Base-by-base conservation (phyloP, 2,113 vertebrate genomes). In the Mohoua ochrocephala region DNA sequence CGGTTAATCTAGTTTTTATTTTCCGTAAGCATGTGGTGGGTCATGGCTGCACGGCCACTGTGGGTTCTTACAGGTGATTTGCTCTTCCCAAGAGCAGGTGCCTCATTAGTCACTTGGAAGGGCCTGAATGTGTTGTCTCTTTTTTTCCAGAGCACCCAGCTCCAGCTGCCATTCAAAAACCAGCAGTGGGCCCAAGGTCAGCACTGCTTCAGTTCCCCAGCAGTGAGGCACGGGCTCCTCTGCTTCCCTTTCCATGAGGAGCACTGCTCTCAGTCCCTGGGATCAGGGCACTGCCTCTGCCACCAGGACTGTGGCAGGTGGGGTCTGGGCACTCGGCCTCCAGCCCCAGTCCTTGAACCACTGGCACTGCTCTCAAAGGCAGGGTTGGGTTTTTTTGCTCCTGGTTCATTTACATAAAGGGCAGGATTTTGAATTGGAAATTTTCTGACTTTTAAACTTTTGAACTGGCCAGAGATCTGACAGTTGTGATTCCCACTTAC, bases 271-370 rank as follows among this genome's bases (percentile, higher is more conserved):
- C n/a, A 13, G 5, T 11, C 13, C n/a, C n/a, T 8, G 23, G 53
- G 68, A 13, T 9, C 2, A 1, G 50, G 44, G 35, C 57, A 2
- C 33, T 23, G 41, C 47, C 56, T 8, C 20, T 4, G 2, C 76
- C 1, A 1, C 11, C 1, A 0, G 16, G 50, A 37, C 31, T n/a
- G 42, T 16, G 60, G 68, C 23, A 56, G 44, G 15, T 8, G 5
- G 5, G 24, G 30, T 31, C 67, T 52, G 86, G 44, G n/a, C 41
- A 15, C 39, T n/a, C 4, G 2, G 35, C 84, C 77, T 15, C 59
- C 70, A 68, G 60, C 39, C 64, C 44, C 50, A 27, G 8, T 7
- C 74, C 74, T 24, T 35, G 33, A 44, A 13, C 42, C 15, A 2
- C 4, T 52, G 9, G 1, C 2, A 1, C 63, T 42, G 31, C 54